phyloP scores from a whole-genome alignment of 2,797 vertebrate species.

The Semaprochilodus insignis region DNA sequence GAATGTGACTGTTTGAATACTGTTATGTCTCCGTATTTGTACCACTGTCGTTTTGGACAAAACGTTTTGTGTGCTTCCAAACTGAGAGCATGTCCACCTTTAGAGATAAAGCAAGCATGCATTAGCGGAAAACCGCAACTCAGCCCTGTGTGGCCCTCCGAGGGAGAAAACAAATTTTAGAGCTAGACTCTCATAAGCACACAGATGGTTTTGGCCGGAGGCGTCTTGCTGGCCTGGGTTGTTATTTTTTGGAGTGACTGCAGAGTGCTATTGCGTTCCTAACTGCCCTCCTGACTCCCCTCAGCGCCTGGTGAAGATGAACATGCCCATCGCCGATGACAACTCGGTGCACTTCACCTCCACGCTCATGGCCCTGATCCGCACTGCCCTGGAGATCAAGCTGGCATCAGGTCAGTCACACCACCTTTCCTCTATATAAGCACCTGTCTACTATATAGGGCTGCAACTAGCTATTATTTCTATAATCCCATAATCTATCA shows the following conservation, averaged over 20 bases:
- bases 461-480: no score
- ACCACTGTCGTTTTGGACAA: constrained; percentile 61
- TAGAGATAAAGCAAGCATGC: background rate
- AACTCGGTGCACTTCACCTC: constrained; percentile 96
- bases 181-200: constrained; percentile 62
- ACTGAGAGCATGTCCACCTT: background rate
- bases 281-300: constrained; percentile 52
- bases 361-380: constrained; percentile 96
- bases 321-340: constrained; percentile 96
- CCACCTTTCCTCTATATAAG: background rate
- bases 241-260: constrained; percentile 43
- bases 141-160: background rate
- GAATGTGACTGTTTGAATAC: constrained; percentile 72
- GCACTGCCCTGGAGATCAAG: constrained; percentile 96
- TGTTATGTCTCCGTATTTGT: constrained; percentile 55
- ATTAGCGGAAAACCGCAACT: background rate
- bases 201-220: constrained; percentile 75
- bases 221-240: constrained; percentile 53
- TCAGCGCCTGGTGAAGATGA: constrained; percentile 96
- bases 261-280: constrained; percentile 37
- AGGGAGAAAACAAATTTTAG: background rate
- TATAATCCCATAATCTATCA: no score
- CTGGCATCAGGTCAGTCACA: constrained; percentile 86
- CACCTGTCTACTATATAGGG: background rate
- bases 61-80: constrained; percentile 77